phyloP scores from a whole-genome alignment of 1,140 invertebrate genomes.

The Achatina immaculata region DNA sequence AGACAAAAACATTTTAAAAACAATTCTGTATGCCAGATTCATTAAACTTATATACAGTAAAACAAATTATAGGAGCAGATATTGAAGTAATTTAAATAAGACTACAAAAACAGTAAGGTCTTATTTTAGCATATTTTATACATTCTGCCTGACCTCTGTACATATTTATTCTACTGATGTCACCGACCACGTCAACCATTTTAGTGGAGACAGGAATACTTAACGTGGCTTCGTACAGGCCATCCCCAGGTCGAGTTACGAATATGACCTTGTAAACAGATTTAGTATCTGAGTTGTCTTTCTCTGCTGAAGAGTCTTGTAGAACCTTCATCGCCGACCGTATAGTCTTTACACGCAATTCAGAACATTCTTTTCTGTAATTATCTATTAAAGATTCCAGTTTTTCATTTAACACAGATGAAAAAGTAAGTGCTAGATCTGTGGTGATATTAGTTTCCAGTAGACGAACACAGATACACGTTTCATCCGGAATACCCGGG shows the following conservation, averaged over 20 bases:
- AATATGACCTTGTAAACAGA: no score
- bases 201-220: no score
- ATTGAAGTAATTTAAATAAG: no score
- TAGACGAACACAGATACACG: slow-evolving; percentile 92
- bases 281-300: slow-evolving; percentile 70
- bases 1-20: no score
- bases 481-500: slow-evolving; percentile 91
- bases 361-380: slow-evolving; percentile 24
- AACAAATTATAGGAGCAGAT: no score
- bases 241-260: no score
- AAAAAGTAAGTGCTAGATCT: slow-evolving; percentile 15
- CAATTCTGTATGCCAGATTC: no score
- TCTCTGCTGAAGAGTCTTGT: slow-evolving; percentile 83
- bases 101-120: no score
- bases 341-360: slow-evolving; percentile 13
- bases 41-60: no score
- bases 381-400: slow-evolving; percentile 34
- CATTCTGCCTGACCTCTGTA: no score
- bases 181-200: slow-evolving; percentile 78
- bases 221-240: no score
- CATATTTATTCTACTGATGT: slow-evolving; percentile 89
- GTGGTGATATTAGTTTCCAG: slow-evolving; percentile 28
- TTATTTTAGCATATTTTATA: no score
- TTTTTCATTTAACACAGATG: slow-evolving; percentile 13
- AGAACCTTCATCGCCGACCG: slow-evolving; percentile 81